Percentiles rank a stretch among this genome's conserved stretches.
Evolutionary conservation across 2,797 vertebrate genomes (phyloP).

Genomic region (Diglossa cyanea): DNA sequence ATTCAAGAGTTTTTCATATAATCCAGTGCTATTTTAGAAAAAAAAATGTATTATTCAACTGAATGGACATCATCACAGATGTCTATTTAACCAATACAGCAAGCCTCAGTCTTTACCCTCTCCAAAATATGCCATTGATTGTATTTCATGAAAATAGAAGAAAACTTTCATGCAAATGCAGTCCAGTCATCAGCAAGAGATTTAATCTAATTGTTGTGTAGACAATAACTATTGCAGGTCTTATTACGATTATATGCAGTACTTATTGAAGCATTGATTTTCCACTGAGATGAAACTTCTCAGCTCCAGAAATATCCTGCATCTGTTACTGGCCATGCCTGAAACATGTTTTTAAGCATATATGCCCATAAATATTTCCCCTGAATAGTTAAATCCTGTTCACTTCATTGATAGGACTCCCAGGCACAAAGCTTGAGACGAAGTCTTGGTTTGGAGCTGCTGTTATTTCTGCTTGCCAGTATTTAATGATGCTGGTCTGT

Average conservation of each 20-base stretch:
- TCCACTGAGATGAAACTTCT: neutral
- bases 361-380: neutral
- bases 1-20: neutral
- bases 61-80: neutral
- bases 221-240: neutral
- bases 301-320: neutral
- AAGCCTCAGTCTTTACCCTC: neutral
- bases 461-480: neutral
- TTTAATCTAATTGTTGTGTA: neutral
- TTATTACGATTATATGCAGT: neutral
- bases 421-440: neutral
- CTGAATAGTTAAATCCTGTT: neutral
- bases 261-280: neutral
- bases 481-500: neutral
- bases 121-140: neutral
- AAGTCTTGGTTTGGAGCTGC: neutral
- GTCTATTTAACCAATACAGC: neutral
- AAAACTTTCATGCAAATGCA: slow-evolving; percentile 3
- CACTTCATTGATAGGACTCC: neutral
- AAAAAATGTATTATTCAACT: neutral
- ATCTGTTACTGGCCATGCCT: neutral
- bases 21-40: neutral
- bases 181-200: neutral
- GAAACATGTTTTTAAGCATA: neutral
- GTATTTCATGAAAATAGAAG: neutral